Evolutionary conservation across 2,797 vertebrate genomes (phyloP).

Genomic region (Lacerta agilis): DNA sequence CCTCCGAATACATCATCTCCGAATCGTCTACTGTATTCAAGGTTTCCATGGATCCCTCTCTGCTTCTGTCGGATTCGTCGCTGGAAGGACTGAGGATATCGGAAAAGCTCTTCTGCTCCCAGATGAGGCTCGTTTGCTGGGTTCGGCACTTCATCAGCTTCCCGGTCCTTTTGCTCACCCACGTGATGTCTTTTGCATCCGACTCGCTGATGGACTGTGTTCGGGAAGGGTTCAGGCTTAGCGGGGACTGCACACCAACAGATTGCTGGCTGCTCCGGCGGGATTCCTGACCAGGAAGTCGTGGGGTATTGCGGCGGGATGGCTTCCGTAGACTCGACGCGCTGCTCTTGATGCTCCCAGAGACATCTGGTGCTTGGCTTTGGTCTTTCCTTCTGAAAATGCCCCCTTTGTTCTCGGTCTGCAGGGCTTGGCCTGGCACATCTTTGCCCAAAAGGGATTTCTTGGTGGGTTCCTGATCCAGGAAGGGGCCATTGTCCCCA

Average conservation of each 20-base stretch:
- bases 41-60: not conserved
- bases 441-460: not conserved
- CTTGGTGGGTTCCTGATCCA: not conserved
- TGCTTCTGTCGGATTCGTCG: not conserved
- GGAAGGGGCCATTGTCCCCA: not conserved
- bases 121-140: slow-evolving; percentile 16
- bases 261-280: not conserved
- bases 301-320: not conserved
- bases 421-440: not conserved
- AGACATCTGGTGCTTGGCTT: not conserved
- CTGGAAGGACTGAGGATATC: not conserved
- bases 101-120: not conserved
- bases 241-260: not conserved
- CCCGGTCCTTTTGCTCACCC: slow-evolving; percentile 19
- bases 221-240: not conserved
- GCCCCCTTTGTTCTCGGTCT: not conserved
- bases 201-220: not conserved
- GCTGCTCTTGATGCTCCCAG: not conserved
- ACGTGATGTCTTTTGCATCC: not conserved
- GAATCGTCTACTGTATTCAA: no score
- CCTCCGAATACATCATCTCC: not conserved
- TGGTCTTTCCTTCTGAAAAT: slow-evolving; percentile 11
- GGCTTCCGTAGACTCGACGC: not conserved
- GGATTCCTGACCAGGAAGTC: not conserved
- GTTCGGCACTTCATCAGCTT: slow-evolving; percentile 12